Evolutionary conservation across 1,140 invertebrate species (phyloP), one percentile per base, ranked within the genome.

Genomic region (Xylocopa sonorina): DNA sequence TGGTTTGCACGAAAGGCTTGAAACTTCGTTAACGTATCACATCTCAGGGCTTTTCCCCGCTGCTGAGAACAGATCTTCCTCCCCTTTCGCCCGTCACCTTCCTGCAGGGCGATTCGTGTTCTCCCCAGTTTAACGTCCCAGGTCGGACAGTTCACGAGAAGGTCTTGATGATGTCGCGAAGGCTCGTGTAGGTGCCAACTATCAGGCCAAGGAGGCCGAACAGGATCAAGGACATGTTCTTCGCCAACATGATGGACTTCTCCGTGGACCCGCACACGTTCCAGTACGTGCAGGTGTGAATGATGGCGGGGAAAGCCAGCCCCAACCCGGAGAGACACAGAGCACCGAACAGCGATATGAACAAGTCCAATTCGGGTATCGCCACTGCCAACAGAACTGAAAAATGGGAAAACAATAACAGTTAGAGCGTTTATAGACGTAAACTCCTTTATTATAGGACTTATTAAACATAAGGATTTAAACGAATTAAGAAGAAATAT

Each of bases 311-410:
- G 88, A 98, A 97, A 2, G 97, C 97, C 21, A 99, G 92, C 0
- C 98, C 97, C 32, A 98, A 93, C 0, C 96, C 96, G 12, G 97
- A 97, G 10, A 98, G 94, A 80, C 96, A 97, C 0, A 98, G 92
- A 0, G 98, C 97, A 38, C 98, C 98, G 85, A 98, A 96, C 48
- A 98, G 93, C 0, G 98, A 97, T 76, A 99, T 99, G 90, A 98
- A 96, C 5, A 98, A 93, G 62, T 98, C 97, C 82, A 99, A 92
- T 83, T 97, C 94, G 1, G 97, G 97, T 64, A 98, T 95, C 1
- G 95, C 94, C 9, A 96, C 94, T 5, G 97, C 97, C 80, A 98
- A 90, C 18, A 95, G 89, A 93, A 97, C 97, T 98, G 89, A 82
- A 21, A 43, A 34, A 3, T 67, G 58, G 18, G 3, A 29, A 29